Percentiles rank a stretch among this genome's conserved stretches.
Evolutionary conservation across 1,140 invertebrate species (phyloP).

Genomic region (Drosophila guanche): DNA sequence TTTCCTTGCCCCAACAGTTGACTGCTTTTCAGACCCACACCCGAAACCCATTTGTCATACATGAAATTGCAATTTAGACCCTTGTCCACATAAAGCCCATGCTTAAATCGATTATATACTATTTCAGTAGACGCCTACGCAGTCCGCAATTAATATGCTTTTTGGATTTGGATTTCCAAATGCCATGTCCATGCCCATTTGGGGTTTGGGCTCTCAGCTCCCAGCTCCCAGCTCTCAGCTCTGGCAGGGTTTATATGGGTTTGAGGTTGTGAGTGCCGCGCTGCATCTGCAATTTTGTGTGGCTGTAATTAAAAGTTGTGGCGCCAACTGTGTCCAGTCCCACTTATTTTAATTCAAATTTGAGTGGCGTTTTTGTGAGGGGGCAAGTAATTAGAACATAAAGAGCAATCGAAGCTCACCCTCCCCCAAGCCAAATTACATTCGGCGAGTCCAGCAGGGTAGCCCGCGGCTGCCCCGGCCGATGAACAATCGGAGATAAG

Average conservation of each 20-base stretch:
- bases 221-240: no score
- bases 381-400: slow-evolving; percentile 78
- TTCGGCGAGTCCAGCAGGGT: slow-evolving; percentile 37
- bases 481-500: slow-evolving; percentile 80
- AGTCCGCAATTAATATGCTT: slow-evolving; percentile 70
- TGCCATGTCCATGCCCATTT: slow-evolving; percentile 19
- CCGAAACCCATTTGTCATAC: slow-evolving; percentile 62
- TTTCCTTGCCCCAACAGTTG: slow-evolving; percentile 9
- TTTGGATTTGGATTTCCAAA: slow-evolving; percentile 44
- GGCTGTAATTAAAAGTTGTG: slow-evolving; percentile 78
- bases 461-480: slow-evolving; percentile 22
- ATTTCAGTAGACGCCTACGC: slow-evolving; percentile 66
- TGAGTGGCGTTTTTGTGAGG: slow-evolving; percentile 79
- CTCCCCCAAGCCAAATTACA: slow-evolving; percentile 59
- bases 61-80: slow-evolving; percentile 59
- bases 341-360: slow-evolving; percentile 79
- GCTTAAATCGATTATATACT: slow-evolving; percentile 76
- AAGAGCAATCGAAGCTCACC: slow-evolving; percentile 71
- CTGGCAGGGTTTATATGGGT: background rate
- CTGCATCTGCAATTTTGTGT: slow-evolving; percentile 68
- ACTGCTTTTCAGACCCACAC: slow-evolving; percentile 19
- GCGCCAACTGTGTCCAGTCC: slow-evolving; percentile 71
- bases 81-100: slow-evolving; percentile 57
- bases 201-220: slow-evolving; percentile 6
- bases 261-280: slow-evolving; percentile 32